Evolutionary conservation across 2,113 vertebrate species (phyloP).

Genomic region (Andinoacara biseriatus): DNA sequence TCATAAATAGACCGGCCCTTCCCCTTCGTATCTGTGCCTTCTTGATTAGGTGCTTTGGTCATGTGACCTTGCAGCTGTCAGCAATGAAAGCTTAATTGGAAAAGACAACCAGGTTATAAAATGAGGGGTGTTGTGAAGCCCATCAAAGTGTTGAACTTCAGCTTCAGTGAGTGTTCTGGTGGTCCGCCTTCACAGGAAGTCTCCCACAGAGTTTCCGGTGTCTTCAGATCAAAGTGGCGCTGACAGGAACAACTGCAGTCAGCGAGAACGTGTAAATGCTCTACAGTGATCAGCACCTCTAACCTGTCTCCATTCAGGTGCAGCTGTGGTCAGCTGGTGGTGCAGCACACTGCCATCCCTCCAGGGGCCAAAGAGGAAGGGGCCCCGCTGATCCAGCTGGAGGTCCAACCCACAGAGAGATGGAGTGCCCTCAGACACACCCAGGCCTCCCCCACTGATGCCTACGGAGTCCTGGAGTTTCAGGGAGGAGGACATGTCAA

Average conservation of each 20-base stretch:
- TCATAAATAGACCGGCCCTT: not conserved
- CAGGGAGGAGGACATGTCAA: conserved; percentile 92
- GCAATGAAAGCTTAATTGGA: not conserved
- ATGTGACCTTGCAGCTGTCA: not conserved
- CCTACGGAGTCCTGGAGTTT: conserved; percentile 93
- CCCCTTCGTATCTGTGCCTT: rapidly evolving
- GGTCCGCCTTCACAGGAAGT: not conserved
- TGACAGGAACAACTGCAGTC: not conserved
- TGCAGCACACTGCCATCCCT: conserved; percentile 82
- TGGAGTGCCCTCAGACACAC: conserved; percentile 91
- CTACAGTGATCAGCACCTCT: not conserved
- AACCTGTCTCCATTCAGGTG: conserved; percentile 79
- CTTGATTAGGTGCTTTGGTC: not conserved
- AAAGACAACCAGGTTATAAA: not conserved
- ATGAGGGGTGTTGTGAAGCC: not conserved
- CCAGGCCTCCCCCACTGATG: conserved; percentile 85
- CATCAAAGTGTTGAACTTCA: rapidly evolving
- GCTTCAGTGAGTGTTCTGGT: not conserved
- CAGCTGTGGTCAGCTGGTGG: conserved; percentile 89
- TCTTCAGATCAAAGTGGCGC: rapidly evolving
- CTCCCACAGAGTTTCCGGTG: not conserved
- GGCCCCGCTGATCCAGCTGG: conserved; percentile 75
- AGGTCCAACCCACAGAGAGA: conserved; percentile 81
- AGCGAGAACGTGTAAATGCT: rapidly evolving
- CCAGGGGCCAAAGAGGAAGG: conserved; percentile 80